Evolutionary conservation across 1,140 invertebrate species (phyloP).

Genomic region (Atta cephalotes): DNA sequence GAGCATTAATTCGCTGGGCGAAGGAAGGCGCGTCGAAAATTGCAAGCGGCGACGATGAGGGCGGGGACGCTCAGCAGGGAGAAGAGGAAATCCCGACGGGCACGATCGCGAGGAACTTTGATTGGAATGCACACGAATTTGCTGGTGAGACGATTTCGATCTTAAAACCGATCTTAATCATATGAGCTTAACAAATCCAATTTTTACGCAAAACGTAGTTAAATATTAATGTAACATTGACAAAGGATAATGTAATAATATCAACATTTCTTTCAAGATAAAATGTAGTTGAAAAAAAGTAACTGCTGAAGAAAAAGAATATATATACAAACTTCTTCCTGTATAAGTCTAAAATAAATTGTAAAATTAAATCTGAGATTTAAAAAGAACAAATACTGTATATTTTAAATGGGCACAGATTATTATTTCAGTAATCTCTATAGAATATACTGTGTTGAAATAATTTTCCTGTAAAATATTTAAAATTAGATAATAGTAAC

Average conservation of each 20-base stretch:
- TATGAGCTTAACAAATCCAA: not conserved
- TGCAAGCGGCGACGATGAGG: slow-evolving; percentile 53
- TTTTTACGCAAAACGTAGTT: not conserved
- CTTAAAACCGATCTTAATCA: not conserved
- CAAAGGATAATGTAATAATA: not conserved
- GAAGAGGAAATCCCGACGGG: slow-evolving; percentile 35
- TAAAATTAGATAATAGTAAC: not conserved
- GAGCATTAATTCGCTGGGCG: slow-evolving; percentile 74
- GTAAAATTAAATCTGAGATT: not conserved
- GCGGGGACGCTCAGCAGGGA: slow-evolving; percentile 21
- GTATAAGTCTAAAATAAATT: not conserved
- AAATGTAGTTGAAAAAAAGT: not conserved
- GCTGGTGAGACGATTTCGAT: slow-evolving; percentile 30
- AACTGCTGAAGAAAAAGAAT: not conserved
- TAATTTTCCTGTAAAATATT: not conserved
- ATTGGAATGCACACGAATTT: slow-evolving; percentile 51
- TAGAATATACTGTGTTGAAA: not conserved
- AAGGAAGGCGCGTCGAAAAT: slow-evolving; percentile 73
- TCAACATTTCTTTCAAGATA: not conserved
- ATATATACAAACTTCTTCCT: not conserved
- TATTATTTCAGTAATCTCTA: not conserved
- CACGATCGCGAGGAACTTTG: slow-evolving; percentile 45
- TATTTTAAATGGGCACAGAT: not conserved
- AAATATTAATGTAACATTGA: not conserved
- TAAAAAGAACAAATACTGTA: not conserved